Base-by-base conservation (phyloP, 2,888 invertebrate genomes). In the Macrosiphum euphorbiae region DNA sequence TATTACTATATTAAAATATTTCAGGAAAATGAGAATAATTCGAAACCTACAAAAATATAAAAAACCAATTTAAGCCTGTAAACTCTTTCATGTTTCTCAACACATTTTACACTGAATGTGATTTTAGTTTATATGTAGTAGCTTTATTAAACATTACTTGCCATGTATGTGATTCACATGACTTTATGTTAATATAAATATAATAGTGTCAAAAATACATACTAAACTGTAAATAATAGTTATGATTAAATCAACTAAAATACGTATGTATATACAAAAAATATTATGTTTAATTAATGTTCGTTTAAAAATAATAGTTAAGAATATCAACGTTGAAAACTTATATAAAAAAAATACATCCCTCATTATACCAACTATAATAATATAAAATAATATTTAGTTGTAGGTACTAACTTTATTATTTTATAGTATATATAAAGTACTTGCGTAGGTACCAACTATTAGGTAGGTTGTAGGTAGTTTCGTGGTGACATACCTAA, bases 41-140 rank as follows among this genome's bases (percentile, higher is more conserved):
- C 11, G 5, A 55, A 88, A 88, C 24, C 35, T 7, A 88, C 11
- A 55, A 89, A 47, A 61, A 90, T 47, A 47, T 41, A 26, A 41
- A 88, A 55, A 90, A 67, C 47, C 44, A 90, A 90, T 90, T 90
- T 67, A 67, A 90, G 26, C 61, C 61, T 90, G n/a, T 50, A 5
- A 26, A 61, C 13, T 41, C 35, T n/a, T 47, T 67, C 24, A n/a
- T 67, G 47, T 26, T 3, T 28, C 20, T 16, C 52, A 52, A 41
- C 35, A 88, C 67, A 67, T 10, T 47, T 90, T 50, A 50, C n/a
- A 50, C 28, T n/a, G 16, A 8, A 11, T 16, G 24, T 35, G 28
- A 52, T 20, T 87, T 87, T n/a, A 87, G 50, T 87, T 87, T 20
- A 87, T 47, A 28, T 16, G 35, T 20, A 20, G 35, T 20, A n/a